These are phyloP conservation scores for Trisateles emortualis DNA, from an alignment of 2,888 invertebrate genomes.

Conservation along the genomic window DNA sequence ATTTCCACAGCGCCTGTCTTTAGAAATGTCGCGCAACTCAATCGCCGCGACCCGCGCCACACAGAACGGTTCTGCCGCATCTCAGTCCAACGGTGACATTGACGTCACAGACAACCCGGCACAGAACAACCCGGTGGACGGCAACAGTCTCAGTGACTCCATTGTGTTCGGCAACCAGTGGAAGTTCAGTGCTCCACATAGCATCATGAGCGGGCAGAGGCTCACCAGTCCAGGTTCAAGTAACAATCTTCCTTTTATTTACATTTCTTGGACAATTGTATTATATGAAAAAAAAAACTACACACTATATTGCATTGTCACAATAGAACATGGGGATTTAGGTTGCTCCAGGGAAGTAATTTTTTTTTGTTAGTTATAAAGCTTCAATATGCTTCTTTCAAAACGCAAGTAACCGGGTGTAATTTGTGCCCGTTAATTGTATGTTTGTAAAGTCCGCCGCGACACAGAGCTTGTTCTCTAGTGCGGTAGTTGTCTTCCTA, in stretches of 20 bases:
- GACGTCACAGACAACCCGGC: slow-evolving; percentile 64
- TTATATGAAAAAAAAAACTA: too few relatives aligned
- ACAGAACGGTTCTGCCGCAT: slow-evolving; percentile 44
- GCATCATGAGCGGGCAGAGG: slow-evolving; percentile 57
- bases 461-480: too few relatives aligned
- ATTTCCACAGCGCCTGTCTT: slow-evolving; percentile 86
- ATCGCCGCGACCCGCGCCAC: slow-evolving; percentile 83
- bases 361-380: too few relatives aligned
- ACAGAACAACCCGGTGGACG: slow-evolving; percentile 79
- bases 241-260: not conserved
- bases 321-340: too few relatives aligned
- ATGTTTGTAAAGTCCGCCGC: too few relatives aligned
- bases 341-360: too few relatives aligned
- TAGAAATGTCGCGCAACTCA: slow-evolving; percentile 90
- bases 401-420: too few relatives aligned
- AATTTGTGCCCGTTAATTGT: too few relatives aligned
- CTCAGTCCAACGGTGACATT: slow-evolving; percentile 41
- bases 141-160: slow-evolving; percentile 64
- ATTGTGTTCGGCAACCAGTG: slow-evolving; percentile 67
- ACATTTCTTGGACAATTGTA: not conserved
- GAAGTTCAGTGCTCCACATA: slow-evolving; percentile 67
- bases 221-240: slow-evolving; percentile 65
- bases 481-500: too few relatives aligned
- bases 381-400: too few relatives aligned
- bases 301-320: too few relatives aligned